Conservation (phyloP, 2,888 invertebrate species). For the Esperia sulphurella region DNA sequence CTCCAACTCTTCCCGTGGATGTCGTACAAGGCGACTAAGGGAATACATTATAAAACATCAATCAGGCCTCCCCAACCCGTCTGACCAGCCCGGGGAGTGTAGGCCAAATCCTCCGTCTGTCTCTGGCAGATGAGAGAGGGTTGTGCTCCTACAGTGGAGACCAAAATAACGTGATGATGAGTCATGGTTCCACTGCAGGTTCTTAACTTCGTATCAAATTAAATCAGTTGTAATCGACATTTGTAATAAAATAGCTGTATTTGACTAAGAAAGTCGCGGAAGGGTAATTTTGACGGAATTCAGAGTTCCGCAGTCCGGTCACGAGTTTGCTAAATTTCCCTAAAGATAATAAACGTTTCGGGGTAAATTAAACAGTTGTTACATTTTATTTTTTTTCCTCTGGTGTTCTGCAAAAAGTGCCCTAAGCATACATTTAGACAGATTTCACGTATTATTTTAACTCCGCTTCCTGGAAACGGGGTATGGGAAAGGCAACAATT, state of each 20-base stretch:
- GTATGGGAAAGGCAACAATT: background rate
- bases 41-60: too few relatives aligned
- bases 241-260: conserved; percentile 39
- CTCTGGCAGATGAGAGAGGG: too few relatives aligned
- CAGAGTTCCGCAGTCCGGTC: conserved; percentile 48
- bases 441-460: conserved; percentile 22
- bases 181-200: too few relatives aligned
- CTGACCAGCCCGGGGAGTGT: too few relatives aligned
- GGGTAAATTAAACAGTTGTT: conserved; percentile 66
- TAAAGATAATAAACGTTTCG: conserved; percentile 69
- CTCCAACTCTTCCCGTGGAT: too few relatives aligned
- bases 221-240: conserved; percentile 34
- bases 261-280: conserved; percentile 20
- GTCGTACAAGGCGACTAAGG: too few relatives aligned
- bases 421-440: conserved; percentile 7
- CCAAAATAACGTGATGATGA: too few relatives aligned
- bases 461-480: background rate
- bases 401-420: conserved; percentile 6
- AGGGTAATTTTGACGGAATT: conserved; percentile 44
- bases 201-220: conserved; percentile 4
- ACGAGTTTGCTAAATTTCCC: conserved; percentile 66
- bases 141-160: too few relatives aligned
- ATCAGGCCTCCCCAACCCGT: too few relatives aligned
- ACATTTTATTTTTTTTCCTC: conserved; percentile 24
- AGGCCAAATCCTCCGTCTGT: too few relatives aligned